A percentile compares a stretch with the other conserved stretches of the same genome.
phyloP scores from a whole-genome alignment of 2,797 vertebrate species.

The Gymnocypris eckloni region DNA sequence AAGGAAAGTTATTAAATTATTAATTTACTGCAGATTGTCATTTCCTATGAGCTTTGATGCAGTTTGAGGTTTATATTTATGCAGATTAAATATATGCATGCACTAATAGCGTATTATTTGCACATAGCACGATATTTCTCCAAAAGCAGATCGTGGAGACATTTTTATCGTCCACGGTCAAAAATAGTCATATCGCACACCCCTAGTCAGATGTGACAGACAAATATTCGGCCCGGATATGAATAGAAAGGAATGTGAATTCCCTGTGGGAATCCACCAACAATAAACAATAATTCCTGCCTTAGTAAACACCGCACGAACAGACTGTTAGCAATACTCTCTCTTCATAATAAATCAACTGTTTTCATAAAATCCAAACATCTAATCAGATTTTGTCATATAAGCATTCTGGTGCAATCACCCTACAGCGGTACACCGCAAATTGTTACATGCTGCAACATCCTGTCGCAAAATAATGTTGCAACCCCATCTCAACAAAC shows the following conservation, averaged over 20 bases:
- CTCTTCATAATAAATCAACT: neutral
- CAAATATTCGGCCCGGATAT: neutral
- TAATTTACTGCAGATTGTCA: neutral
- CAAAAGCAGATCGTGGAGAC: too few relatives aligned
- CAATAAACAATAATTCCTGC: neutral
- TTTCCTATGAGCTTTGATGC: neutral
- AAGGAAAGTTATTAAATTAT: neutral
- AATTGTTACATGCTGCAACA: neutral
- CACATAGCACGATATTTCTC: too few relatives aligned
- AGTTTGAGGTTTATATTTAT: neutral
- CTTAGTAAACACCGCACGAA: neutral
- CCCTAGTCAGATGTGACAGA: neutral
- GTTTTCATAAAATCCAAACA: neutral
- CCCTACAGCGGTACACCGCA: neutral
- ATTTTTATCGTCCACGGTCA: too few relatives aligned
- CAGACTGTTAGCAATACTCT: neutral
- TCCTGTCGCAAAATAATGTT: neutral
- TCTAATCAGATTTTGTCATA: neutral
- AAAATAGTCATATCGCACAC: too few relatives aligned
- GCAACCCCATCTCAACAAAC: neutral
- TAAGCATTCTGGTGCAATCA: slow-evolving; percentile 4
- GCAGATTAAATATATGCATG: neutral
- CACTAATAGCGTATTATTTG: neutral
- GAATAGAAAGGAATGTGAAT: neutral
- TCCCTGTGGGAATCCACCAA: neutral